These are phyloP conservation scores for Noctua janthe DNA, from an alignment of 2,888 invertebrate species.

Conservation along the genomic window DNA sequence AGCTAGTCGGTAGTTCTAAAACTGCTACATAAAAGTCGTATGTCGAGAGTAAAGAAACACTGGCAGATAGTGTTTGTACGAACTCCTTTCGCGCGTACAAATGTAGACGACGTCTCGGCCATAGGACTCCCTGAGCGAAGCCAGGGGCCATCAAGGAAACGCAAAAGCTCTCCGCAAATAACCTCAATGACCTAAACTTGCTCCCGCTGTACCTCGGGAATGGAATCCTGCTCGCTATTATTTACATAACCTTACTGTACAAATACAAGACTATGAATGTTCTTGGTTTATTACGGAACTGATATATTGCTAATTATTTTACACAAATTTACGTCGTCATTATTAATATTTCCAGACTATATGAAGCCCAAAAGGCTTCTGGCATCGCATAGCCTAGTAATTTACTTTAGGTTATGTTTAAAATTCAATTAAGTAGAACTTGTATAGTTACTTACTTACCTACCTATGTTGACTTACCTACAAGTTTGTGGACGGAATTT, in stretches of 20 bases:
- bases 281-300: conserved; percentile 25
- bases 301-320: conserved; percentile 24
- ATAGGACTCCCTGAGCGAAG: conserved; percentile 73
- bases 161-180: conserved; percentile 78
- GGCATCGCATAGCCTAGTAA: not conserved
- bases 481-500: not conserved
- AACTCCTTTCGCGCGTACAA: conserved; percentile 61
- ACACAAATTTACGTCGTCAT: conserved; percentile 17
- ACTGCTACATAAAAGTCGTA: conserved; percentile 29
- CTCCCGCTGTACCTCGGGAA: conserved; percentile 53
- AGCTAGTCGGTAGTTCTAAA: conserved; percentile 20
- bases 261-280: conserved; percentile 52
- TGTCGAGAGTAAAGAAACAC: conserved; percentile 45
- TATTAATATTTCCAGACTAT: conserved; percentile 28
- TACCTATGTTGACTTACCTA: not conserved
- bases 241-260: conserved; percentile 66
- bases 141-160: conserved; percentile 76
- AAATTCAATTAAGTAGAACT: conserved; percentile 7
- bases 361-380: not conserved
- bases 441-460: not conserved
- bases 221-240: conserved; percentile 66
- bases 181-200: conserved; percentile 73
- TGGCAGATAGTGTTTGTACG: conserved; percentile 58
- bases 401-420: not conserved
- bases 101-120: conserved; percentile 66